These are phyloP conservation scores for Scaptomyza flava DNA, from an alignment of 2,888 invertebrate species.

Conservation along the genomic window DNA sequence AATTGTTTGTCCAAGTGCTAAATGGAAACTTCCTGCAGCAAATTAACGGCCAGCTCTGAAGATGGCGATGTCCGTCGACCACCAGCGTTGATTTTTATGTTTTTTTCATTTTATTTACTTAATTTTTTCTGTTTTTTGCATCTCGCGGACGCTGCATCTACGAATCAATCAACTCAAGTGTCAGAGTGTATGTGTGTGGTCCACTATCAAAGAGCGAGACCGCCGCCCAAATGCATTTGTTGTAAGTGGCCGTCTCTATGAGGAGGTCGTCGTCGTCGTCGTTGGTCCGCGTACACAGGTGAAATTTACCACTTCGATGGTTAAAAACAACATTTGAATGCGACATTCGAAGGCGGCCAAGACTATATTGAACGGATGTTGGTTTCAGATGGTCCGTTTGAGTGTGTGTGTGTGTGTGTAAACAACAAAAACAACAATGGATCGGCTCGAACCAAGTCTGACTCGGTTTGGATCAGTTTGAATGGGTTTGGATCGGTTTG, in stretches of 20 bases:
- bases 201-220: constrained; percentile 71
- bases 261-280: constrained; percentile 5
- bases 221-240: constrained; percentile 74
- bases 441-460: constrained; percentile 14
- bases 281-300: constrained; percentile 70
- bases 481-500: constrained; percentile 19
- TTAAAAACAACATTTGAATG: constrained; percentile 79
- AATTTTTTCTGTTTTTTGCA: constrained; percentile 53
- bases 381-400: constrained; percentile 42
- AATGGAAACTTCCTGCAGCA: constrained; percentile 78
- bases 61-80: constrained; percentile 47
- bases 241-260: constrained; percentile 77
- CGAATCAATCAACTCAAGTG: constrained; percentile 78
- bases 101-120: constrained; percentile 17
- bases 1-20: constrained; percentile 77
- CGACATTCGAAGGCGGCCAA: constrained; percentile 70
- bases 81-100: constrained; percentile 61
- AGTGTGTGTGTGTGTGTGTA: constrained; percentile 52
- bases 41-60: constrained; percentile 62
- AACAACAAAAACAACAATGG: constrained; percentile 55
- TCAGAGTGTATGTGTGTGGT: constrained; percentile 69
- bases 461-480: constrained; percentile 18
- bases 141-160: constrained; percentile 69
- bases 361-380: constrained; percentile 39
- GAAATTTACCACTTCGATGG: constrained; percentile 78